These are phyloP conservation scores for Drosophila rufa DNA, from an alignment of 1,140 invertebrate genomes.

Conservation along the genomic window DNA sequence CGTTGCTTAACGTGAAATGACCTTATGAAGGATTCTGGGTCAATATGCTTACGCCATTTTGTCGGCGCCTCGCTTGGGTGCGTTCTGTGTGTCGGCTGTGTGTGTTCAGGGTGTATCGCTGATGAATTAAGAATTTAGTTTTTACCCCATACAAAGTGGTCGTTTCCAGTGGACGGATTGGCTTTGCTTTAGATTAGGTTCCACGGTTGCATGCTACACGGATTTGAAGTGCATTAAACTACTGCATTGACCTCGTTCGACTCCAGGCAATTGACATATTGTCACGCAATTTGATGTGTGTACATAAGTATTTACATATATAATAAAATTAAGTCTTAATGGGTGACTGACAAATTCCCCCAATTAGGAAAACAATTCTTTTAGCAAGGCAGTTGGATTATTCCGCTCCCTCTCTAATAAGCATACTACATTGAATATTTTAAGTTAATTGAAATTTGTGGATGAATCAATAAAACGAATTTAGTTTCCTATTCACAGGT, in stretches of 20 bases:
- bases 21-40: constrained; percentile 82
- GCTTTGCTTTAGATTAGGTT: constrained; percentile 4
- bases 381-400: background rate
- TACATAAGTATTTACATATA: background rate
- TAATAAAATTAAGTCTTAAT: background rate
- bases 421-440: too few species aligned
- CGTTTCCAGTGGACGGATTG: constrained; percentile 7
- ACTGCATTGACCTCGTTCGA: constrained; percentile 59
- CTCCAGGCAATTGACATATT: constrained; percentile 47
- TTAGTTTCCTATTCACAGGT: background rate
- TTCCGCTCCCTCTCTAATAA: too few species aligned
- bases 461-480: too few species aligned
- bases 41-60: constrained; percentile 76
- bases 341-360: background rate
- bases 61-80: constrained; percentile 42
- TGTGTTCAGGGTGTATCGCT: constrained; percentile 14
- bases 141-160: constrained; percentile 32
- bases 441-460: too few species aligned
- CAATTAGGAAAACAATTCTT: constrained; percentile 5
- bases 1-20: constrained; percentile 51
- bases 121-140: constrained; percentile 51
- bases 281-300: constrained; percentile 27
- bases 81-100: constrained; percentile 15
- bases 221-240: constrained; percentile 51
- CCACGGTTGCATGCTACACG: constrained; percentile 21